A percentile compares a stretch with the other conserved stretches of the same genome.
phyloP scores from a whole-genome alignment of 2,888 invertebrate genomes.

The Mechanitis messenoides region DNA sequence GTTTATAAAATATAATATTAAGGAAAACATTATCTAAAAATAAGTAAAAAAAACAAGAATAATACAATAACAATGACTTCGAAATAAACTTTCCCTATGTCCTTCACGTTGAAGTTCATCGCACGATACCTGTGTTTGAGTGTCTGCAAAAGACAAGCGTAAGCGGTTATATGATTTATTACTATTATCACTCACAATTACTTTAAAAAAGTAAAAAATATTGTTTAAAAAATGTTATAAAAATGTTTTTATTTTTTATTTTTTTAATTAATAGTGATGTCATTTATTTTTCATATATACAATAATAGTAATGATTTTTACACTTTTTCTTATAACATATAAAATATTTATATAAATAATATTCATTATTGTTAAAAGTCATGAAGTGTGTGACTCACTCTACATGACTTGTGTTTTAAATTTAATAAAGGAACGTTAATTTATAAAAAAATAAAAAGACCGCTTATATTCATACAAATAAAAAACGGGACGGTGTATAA shows the following conservation, averaged over 20 bases:
- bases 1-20: slow-evolving; percentile 7
- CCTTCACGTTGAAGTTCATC: slow-evolving; percentile 54
- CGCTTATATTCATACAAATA: background rate
- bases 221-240: too few species aligned
- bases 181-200: too few species aligned
- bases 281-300: too few species aligned
- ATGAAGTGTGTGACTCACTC: too few species aligned
- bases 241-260: too few species aligned
- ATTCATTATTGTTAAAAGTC: too few species aligned
- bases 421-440: background rate
- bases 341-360: background rate
- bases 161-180: slow-evolving; percentile 12
- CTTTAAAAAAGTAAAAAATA: too few species aligned
- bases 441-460: background rate
- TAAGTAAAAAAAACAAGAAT: slow-evolving; percentile 19
- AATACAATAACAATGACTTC: slow-evolving; percentile 32
- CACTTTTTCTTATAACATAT: background rate
- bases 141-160: slow-evolving; percentile 26
- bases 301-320: too few species aligned
- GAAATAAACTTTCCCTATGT: slow-evolving; percentile 47
- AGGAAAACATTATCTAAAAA: slow-evolving; percentile 10
- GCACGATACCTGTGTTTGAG: slow-evolving; percentile 47
- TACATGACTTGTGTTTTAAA: too few species aligned
- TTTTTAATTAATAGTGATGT: too few species aligned
- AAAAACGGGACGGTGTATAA: background rate